Conservation (phyloP, 1,140 invertebrate genomes). For the Drosophila arawakana region DNA sequence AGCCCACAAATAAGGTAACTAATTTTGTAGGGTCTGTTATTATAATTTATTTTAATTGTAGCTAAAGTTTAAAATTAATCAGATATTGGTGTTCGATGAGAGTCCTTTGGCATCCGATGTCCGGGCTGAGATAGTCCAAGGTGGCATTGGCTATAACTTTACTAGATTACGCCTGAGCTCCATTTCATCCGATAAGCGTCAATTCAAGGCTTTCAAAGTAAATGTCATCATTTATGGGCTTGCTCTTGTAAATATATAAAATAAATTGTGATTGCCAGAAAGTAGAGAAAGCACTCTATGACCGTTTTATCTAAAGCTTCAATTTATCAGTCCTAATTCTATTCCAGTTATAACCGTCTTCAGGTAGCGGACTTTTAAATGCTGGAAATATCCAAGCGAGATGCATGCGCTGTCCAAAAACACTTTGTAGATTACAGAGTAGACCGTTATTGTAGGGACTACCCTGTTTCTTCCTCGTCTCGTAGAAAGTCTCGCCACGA, state of each 20-base stretch:
- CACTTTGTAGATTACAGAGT: conserved; percentile 87
- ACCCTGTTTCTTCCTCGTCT: conserved; percentile 18
- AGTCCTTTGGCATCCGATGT: conserved; percentile 7
- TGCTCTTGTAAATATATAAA: not conserved
- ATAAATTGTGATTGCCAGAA: too few relatives aligned
- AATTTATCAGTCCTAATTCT: conserved; percentile 58
- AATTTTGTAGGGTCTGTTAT: not conserved
- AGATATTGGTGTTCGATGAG: conserved; percentile 63
- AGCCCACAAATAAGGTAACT: conserved; percentile 28
- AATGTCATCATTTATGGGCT: conserved; percentile 59
- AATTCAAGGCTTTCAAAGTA: conserved; percentile 7
- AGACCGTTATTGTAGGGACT: conserved; percentile 89
- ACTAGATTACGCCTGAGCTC: conserved; percentile 41
- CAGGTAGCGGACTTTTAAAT: conserved; percentile 7
- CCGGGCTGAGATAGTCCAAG: conserved; percentile 31
- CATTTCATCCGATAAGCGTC: not conserved
- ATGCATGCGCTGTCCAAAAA: conserved; percentile 91
- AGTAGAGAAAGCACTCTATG: too few relatives aligned
- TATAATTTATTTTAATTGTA: not conserved
- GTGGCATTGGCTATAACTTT: conserved; percentile 60
- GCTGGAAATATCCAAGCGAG: conserved; percentile 85
- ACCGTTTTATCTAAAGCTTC: too few relatives aligned
- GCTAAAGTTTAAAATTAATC: conserved; percentile 42
- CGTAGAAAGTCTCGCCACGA: conserved; percentile 15
- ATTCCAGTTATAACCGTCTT: conserved; percentile 16